phyloP scores from a whole-genome alignment of 1,140 invertebrate genomes.

The Drosophila nigrodunni region DNA sequence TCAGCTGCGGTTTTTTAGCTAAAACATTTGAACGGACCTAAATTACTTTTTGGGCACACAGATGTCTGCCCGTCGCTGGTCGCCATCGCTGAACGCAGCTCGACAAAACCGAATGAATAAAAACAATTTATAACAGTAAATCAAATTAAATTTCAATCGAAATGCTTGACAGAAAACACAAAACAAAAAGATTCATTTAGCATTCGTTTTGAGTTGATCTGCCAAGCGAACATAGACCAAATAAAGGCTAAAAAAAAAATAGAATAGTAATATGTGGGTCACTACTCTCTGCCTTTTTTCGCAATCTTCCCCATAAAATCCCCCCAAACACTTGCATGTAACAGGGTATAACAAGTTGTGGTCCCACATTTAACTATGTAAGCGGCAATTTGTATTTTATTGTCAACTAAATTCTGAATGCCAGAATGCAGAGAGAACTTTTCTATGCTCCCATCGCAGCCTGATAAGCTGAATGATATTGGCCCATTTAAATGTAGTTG shows the following conservation, averaged over 20 bases:
- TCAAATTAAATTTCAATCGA: slow-evolving; percentile 82
- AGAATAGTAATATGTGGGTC: not conserved
- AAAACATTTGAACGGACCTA: slow-evolving; percentile 64
- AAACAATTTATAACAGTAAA: slow-evolving; percentile 77
- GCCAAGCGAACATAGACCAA: slow-evolving; percentile 3
- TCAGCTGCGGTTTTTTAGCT: slow-evolving; percentile 59
- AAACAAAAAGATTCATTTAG: slow-evolving; percentile 43
- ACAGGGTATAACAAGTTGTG: slow-evolving; percentile 22
- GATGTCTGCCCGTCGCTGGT: slow-evolving; percentile 47
- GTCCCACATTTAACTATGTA: slow-evolving; percentile 72
- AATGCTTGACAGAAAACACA: slow-evolving; percentile 69
- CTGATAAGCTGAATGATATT: slow-evolving; percentile 73
- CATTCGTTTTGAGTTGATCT: slow-evolving; percentile 11
- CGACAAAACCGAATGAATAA: slow-evolving; percentile 63
- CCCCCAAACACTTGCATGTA: not conserved
- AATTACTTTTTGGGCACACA: slow-evolving; percentile 72
- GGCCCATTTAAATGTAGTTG: slow-evolving; percentile 32
- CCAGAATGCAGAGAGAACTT: slow-evolving; percentile 21
- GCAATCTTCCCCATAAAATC: too few species aligned
- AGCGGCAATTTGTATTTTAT: slow-evolving; percentile 83
- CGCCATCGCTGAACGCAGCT: slow-evolving; percentile 12
- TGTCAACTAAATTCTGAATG: slow-evolving; percentile 62
- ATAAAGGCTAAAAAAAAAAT: not conserved
- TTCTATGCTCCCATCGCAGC: slow-evolving; percentile 29
- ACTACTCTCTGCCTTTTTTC: not conserved